Percentiles rank a stretch among this genome's conserved stretches.
These are phyloP conservation scores for Julus scandinavius DNA, from an alignment of 2,888 invertebrate genomes.

Conservation along the genomic window DNA sequence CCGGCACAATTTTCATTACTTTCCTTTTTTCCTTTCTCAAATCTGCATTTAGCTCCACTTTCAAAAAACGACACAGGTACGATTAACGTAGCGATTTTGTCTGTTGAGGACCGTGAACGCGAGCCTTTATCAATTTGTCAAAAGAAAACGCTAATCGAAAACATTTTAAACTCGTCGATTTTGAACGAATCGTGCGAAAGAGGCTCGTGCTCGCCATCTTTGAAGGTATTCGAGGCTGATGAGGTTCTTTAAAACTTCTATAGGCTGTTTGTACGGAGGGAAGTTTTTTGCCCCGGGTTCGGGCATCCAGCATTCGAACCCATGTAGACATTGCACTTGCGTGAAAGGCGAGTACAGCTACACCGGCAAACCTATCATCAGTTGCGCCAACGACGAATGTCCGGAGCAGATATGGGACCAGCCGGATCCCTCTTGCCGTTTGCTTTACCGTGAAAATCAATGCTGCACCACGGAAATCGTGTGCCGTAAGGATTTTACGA, in stretches of 20 bases:
- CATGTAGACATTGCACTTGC: slow-evolving; percentile 56
- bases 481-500: slow-evolving; percentile 54
- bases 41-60: neutral
- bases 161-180: too few species aligned
- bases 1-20: neutral
- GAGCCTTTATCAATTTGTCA: too few species aligned
- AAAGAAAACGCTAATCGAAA: too few species aligned
- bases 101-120: too few species aligned
- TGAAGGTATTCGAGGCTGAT: too few species aligned
- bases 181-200: too few species aligned
- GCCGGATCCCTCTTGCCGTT: slow-evolving; percentile 55
- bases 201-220: too few species aligned
- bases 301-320: slow-evolving; percentile 55
- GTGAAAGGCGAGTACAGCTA: slow-evolving; percentile 50
- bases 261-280: slow-evolving; percentile 56
- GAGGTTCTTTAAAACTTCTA: neutral
- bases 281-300: slow-evolving; percentile 52
- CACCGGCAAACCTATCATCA: neutral
- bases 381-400: neutral
- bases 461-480: slow-evolving; percentile 56
- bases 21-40: neutral
- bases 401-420: slow-evolving; percentile 55
- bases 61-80: too few species aligned
- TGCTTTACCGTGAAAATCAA: slow-evolving; percentile 55
- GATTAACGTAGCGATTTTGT: too few species aligned